Evolutionary conservation across 2,888 invertebrate species (phyloP).

Genomic region (Tinea trinotella): DNA sequence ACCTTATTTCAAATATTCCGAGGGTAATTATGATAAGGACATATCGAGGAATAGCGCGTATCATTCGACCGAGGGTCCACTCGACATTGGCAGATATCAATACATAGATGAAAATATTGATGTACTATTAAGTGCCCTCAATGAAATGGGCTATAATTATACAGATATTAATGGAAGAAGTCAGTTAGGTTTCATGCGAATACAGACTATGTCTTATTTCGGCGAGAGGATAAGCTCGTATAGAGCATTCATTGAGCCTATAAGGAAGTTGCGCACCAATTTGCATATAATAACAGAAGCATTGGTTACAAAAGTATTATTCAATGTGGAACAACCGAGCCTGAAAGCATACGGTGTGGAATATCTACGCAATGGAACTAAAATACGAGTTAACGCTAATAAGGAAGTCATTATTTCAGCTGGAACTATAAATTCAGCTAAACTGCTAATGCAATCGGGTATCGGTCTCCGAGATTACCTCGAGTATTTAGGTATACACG

Average conservation of each 20-base stretch:
- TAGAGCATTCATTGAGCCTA: conserved; percentile 58
- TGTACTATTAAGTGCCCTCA: conserved; percentile 51
- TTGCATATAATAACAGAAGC: conserved; percentile 51
- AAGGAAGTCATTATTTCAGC: conserved; percentile 59
- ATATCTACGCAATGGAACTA: conserved; percentile 59
- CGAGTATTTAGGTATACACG: conserved; percentile 52
- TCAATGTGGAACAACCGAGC: conserved; percentile 36
- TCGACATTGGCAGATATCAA: conserved; percentile 58
- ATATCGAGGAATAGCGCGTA: conserved; percentile 54
- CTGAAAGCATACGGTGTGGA: conserved; percentile 43
- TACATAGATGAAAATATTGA: conserved; percentile 61
- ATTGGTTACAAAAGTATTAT: conserved; percentile 50
- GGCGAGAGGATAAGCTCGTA: conserved; percentile 62
- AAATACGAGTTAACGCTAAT: conserved; percentile 33
- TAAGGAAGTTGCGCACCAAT: conserved; percentile 49
- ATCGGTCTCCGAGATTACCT: conserved; percentile 59
- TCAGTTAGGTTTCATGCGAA: conserved; percentile 58
- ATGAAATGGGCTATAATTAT: conserved; percentile 58
- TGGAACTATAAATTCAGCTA: conserved; percentile 59
- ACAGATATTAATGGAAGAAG: conserved; percentile 59
- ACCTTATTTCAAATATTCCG: conserved; percentile 62
- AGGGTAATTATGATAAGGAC: conserved; percentile 63
- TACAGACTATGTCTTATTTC: conserved; percentile 58
- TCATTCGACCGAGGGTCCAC: conserved; percentile 58
- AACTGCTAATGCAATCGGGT: conserved; percentile 60